A percentile compares a stretch with the other conserved stretches of the same genome.
These are phyloP conservation scores for Eupithecia exiguata DNA, from an alignment of 2,888 invertebrate species.

Conservation along the genomic window DNA sequence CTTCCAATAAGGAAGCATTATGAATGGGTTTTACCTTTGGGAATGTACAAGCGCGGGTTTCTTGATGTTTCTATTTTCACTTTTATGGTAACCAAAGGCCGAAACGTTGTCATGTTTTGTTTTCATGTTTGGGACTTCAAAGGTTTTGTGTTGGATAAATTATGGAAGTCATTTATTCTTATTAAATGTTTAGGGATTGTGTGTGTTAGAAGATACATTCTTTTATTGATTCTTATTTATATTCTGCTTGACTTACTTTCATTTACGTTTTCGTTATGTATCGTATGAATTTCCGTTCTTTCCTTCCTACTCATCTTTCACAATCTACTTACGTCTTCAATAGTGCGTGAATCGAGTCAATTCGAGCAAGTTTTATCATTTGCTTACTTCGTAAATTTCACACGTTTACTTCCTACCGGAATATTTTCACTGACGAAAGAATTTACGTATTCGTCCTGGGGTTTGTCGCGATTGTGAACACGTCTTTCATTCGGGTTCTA, in stretches of 20 bases:
- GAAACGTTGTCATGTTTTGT: constrained; percentile 11
- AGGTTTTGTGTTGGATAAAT: constrained; percentile 11
- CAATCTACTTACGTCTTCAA: constrained; percentile 8
- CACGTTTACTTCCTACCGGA: neutral
- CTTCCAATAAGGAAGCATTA: constrained; percentile 22
- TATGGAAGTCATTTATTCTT: neutral
- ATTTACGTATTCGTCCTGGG: neutral
- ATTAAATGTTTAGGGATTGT: neutral
- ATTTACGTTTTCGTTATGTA: neutral
- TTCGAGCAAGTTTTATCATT: constrained; percentile 7
- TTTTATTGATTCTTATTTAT: neutral
- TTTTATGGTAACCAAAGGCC: neutral
- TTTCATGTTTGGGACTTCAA: constrained; percentile 23
- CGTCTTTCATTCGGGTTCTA: neutral
- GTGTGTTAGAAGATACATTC: neutral
- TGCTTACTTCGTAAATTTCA: neutral
- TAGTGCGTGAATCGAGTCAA: constrained; percentile 16
- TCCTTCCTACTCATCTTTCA: neutral
- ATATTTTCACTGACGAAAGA: neutral
- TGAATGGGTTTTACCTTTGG: constrained; percentile 18
- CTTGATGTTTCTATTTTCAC: constrained; percentile 22
- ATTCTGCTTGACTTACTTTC: neutral
- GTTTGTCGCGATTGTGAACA: neutral
- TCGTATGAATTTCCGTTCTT: neutral
- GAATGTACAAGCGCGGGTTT: constrained; percentile 8